Base-by-base conservation (phyloP, 2,888 invertebrate species). In the Euplexia lucipara region DNA sequence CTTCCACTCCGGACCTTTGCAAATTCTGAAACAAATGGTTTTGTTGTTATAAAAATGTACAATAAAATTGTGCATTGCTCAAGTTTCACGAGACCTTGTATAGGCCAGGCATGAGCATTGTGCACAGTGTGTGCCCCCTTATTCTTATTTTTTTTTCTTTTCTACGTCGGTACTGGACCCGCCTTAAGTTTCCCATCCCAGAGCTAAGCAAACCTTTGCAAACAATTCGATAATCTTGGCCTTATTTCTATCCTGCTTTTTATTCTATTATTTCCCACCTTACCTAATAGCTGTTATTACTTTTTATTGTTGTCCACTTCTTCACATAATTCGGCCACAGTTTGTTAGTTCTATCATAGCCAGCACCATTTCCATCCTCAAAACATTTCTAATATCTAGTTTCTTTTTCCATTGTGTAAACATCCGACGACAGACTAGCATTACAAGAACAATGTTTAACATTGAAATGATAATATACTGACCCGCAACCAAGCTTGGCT, bases 401-500 rank as follows among this genome's bases (percentile, higher is more conserved):
- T 14, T 45, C n/a, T 32, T 39, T 12, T 34, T 60, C 18, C 7
- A 26, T 47, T 65, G 47, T 18, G 41, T 30, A 62, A 63, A 64
- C 30, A 72, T 63, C 10, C 35, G 16, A 48, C 41, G 14, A 35
- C n/a, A 41, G 47, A 30, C 5, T 42, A 35, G 12, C 8, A 30
- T 16, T 47, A 30, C 5, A 35, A 35, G 12, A 7, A 30, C 16
- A 34, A 30, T 62, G 47, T 66, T 71, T 47, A 41, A 32, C 18
- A 45, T 16, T 51, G 6, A 32, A 61, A 48, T 47, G 53, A 70
- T 34, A 52, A 34, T 51, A 53, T 79, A 88, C 95, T 94, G 86
- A 97, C 97, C 98, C 98, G 91, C 98, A 97, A 26, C 98, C 98
- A 56, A 98, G 96, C 86, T 98, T 97, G 12, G 98, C 97, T 83